phyloP scores from a whole-genome alignment of 2,888 invertebrate species.

The Meteorus cinctellus region DNA sequence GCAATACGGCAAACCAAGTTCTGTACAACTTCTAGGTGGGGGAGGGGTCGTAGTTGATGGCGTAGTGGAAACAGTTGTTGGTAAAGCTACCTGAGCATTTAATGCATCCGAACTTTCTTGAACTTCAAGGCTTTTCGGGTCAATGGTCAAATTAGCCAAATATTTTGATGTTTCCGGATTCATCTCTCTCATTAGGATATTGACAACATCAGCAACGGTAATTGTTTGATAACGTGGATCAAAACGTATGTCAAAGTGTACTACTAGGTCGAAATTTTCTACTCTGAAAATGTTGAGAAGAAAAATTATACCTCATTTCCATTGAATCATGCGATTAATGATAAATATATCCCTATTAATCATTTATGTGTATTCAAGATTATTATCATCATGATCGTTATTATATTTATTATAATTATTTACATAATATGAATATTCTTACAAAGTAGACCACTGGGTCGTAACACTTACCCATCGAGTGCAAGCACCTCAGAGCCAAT shows the following conservation, averaged over 20 bases:
- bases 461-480: conserved; percentile 83
- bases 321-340: neutral
- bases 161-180: conserved; percentile 76
- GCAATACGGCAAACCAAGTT: conserved; percentile 82
- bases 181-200: conserved; percentile 81
- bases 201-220: conserved; percentile 79
- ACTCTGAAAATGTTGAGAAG: conserved; percentile 71
- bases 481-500: conserved; percentile 87
- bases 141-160: conserved; percentile 80
- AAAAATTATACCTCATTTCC: conserved; percentile 5
- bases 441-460: conserved; percentile 35
- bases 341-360: conserved; percentile 8
- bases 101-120: conserved; percentile 74
- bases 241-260: conserved; percentile 90
- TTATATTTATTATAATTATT: neutral
- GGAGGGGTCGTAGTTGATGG: conserved; percentile 76
- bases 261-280: conserved; percentile 83
- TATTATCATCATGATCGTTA: neutral
- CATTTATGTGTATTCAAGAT: neutral
- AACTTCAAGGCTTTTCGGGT: conserved; percentile 80
- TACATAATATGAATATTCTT: neutral
- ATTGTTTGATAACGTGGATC: conserved; percentile 83
- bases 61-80: conserved; percentile 60
- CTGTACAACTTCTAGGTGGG: conserved; percentile 80
- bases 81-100: conserved; percentile 70